Base-by-base conservation (phyloP, 2,888 invertebrate species). In the Corbicula japonica region DNA sequence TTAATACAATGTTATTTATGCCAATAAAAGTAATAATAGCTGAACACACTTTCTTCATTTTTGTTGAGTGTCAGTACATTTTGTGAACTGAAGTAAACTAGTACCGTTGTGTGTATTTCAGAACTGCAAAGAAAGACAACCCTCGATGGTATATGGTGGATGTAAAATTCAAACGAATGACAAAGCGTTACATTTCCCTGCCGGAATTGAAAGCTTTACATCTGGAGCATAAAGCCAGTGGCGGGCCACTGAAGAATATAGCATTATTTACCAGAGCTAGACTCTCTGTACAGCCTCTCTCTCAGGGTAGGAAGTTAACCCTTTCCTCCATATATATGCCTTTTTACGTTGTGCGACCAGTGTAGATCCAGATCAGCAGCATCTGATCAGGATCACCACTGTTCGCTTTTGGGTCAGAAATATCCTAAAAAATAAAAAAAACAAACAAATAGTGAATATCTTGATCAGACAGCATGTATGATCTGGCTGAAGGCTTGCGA, bases 111-210 rank as follows among this genome's bases (percentile, higher is more conserved):
- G 10, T 34, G 15, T 28, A 26, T 50, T 75, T 15, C 70, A 91
- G 91, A 2, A 75, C 82, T 28, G 75, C 89, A n/a, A 81, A 83
- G 23, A 81, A 68, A 60, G 89, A 89, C 21, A 86, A 88, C 56
- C 93, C 93, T 4, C 83, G 85, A 46, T 93, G 93, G 93, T 91
- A 80, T 62, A 93, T 93, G 93, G 93, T 93, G 10, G 93, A 93
- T 83, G 92, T 93, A 3, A 86, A 93, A 75, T 92, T 86, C 80
- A 87, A 82, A 4, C 84, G 92, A n/a, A 87, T 89, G 83, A 72
- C 92, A 79, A 88, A 91, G 74, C 79, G 91, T 30, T 92, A 85
- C 75, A 90, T 93, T 34, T 85, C 92, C 12, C 85, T 93, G 41
- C 74, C 89, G 6, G 91, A 92, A 69, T 85, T 93, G 48, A 93